Evolutionary conservation across 2,888 invertebrate species (phyloP).

Genomic region (Drosophila neonasuta): DNA sequence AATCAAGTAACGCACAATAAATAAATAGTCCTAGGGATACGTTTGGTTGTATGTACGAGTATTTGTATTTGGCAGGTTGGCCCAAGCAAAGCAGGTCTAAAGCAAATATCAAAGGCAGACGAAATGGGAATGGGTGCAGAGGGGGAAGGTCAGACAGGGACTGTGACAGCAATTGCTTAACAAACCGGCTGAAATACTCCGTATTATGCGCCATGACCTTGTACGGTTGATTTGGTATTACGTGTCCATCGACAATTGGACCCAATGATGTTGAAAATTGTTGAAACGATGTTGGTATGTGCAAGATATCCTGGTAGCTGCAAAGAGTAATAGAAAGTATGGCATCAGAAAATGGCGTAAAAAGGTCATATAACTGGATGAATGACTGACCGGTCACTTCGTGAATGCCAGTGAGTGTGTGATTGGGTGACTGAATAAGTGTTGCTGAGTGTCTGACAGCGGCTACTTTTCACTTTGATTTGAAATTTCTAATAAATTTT

Average conservation of each 20-base stretch:
- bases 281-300: constrained; percentile 85
- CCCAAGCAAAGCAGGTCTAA: constrained; percentile 36
- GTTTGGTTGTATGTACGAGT: background rate
- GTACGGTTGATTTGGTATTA: constrained; percentile 91
- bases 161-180: constrained; percentile 69
- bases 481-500: constrained; percentile 76
- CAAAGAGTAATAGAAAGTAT: constrained; percentile 63
- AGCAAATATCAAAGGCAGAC: constrained; percentile 51
- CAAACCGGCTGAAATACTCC: constrained; percentile 89
- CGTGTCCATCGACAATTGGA: constrained; percentile 92
- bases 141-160: constrained; percentile 2
- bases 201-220: constrained; percentile 89
- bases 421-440: constrained; percentile 9
- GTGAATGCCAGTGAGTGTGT: constrained; percentile 5
- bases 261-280: constrained; percentile 93
- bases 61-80: constrained; percentile 53
- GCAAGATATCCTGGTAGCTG: constrained; percentile 88
- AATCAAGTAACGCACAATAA: constrained; percentile 74
- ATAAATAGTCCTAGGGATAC: constrained; percentile 55
- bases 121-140: constrained; percentile 3
- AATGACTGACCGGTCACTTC: constrained; percentile 36
- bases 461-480: constrained; percentile 76
- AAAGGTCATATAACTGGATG: constrained; percentile 61
- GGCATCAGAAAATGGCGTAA: constrained; percentile 63
- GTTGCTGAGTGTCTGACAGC: constrained; percentile 58